A percentile compares a stretch with the other conserved stretches of the same genome.
Evolutionary conservation across 2,113 vertebrate species (phyloP).

Genomic region (Poecile atricapillus): DNA sequence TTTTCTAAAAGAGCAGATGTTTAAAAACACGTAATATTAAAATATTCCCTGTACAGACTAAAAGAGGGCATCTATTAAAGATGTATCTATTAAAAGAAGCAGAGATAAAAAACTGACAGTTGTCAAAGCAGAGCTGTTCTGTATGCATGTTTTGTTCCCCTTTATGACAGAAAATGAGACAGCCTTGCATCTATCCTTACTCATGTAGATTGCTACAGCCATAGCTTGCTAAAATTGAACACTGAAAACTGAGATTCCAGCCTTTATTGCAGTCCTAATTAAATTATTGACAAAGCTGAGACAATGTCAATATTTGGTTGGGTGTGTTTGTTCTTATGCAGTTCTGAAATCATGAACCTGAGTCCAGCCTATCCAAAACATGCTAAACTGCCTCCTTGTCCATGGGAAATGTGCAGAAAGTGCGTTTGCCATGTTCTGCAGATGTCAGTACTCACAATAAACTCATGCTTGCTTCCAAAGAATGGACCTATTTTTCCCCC

Average conservation of each 20-base stretch:
- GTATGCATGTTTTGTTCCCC: neutral
- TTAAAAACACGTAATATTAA: neutral
- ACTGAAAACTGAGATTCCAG: neutral
- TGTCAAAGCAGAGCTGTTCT: conserved; percentile 18
- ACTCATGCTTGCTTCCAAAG: neutral
- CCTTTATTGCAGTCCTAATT: neutral
- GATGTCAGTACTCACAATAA: neutral
- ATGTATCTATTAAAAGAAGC: conserved; percentile 21
- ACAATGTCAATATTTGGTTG: neutral
- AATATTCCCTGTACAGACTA: neutral
- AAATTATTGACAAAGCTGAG: conserved; percentile 11
- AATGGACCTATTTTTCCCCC: neutral
- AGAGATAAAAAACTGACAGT: neutral
- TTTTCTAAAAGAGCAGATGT: neutral
- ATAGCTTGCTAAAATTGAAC: neutral
- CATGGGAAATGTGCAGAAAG: neutral
- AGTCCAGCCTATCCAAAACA: neutral
- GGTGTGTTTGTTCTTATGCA: neutral
- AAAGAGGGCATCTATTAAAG: neutral
- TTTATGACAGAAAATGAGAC: neutral
- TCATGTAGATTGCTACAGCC: neutral
- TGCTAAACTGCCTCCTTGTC: neutral
- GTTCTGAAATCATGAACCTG: neutral
- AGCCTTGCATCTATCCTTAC: neutral
- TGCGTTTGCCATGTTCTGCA: neutral